A percentile compares a stretch with the other conserved stretches of the same genome.
Conservation (phyloP, 2,797 vertebrate species). For the Eleutherodactylus coqui region DNA sequence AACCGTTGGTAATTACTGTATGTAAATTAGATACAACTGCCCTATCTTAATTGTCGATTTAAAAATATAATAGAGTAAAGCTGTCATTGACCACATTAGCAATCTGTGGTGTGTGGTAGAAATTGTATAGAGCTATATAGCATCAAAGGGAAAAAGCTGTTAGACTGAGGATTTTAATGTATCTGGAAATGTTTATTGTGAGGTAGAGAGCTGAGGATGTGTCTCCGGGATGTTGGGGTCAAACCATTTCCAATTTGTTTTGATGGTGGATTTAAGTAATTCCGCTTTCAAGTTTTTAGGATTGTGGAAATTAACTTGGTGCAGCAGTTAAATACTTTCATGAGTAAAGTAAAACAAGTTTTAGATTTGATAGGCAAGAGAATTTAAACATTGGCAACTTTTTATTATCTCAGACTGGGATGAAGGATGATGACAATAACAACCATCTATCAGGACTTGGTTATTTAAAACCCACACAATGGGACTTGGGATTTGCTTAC, state of each 20-base stretch:
- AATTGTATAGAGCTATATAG: constrained; percentile 6
- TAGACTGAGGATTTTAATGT: constrained; percentile 23
- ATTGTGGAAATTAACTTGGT: not conserved
- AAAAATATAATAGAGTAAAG: constrained; percentile 56
- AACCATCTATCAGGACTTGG: too few relatives aligned
- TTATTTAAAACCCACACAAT: too few relatives aligned
- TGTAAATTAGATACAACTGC: constrained; percentile 58
- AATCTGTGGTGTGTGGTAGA: constrained; percentile 47
- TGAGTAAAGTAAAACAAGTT: not conserved
- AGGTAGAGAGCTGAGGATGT: constrained; percentile 10
- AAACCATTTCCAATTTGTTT: constrained; percentile 31
- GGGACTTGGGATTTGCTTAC: too few relatives aligned
- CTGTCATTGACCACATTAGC: constrained; percentile 54
- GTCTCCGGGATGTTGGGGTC: constrained; percentile 15
- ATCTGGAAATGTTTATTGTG: constrained; percentile 16
- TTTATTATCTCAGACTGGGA: not conserved
- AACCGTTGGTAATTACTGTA: constrained; percentile 58
- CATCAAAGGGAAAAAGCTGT: constrained; percentile 28
- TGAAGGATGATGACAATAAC: too few relatives aligned
- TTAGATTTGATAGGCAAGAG: not conserved
- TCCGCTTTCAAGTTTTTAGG: not conserved
- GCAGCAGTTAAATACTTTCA: not conserved
- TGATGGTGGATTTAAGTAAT: constrained; percentile 39
- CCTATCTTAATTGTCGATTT: constrained; percentile 60
- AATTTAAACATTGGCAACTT: not conserved